Evolutionary conservation across 2,888 invertebrate species (phyloP), one percentile per base, ranked within the genome.

Genomic region (Drosophila quinaria): DNA sequence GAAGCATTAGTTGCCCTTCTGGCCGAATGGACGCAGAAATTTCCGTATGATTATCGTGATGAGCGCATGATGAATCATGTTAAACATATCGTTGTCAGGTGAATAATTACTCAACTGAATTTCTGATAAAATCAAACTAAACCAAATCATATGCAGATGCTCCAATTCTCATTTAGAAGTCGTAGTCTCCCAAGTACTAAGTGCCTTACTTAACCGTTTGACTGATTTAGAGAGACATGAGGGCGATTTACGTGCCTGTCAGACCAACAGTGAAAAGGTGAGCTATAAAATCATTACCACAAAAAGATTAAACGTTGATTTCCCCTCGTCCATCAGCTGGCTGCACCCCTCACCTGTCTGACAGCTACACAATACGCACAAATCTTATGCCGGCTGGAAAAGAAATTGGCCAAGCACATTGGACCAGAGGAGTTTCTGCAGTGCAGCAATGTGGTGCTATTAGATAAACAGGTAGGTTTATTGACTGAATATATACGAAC

Each of bases 201-300:
- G 93, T 93, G 93, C 93, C 93, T 93, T 93, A 93, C 92, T 93
- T 90, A 92, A 92, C 88, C 92, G 92, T 85, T 90, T 93, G 92
- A 93, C 93, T 91, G 93, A 93, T 90, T 91, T 93, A 90, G 92
- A 93, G 84, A 90, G 87, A 88, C 93, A 93, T 79, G 93, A 93
- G 85, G 91, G 92, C 84, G 92, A 92, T 81, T 86, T 93, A 71
- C 92, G 93, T 81, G 92, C 93, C 82, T 92, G 92, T 82, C 92
- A 93, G 88, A 87, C 86, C 70, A 89, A 81, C 78, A 87, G 75
- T 70, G 92, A 92, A 56, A 91, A 91, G 91, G 92, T 92, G 73
- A 82, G 77, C 46, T 92, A 25, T 25, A 25, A 5, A 25, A 25
- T 25, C 0, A 25, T 49, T n/a, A 6, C 11, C 1, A 9, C 10